Conservation (phyloP, 2,797 vertebrate species). For the Sciurus vulgaris region DNA sequence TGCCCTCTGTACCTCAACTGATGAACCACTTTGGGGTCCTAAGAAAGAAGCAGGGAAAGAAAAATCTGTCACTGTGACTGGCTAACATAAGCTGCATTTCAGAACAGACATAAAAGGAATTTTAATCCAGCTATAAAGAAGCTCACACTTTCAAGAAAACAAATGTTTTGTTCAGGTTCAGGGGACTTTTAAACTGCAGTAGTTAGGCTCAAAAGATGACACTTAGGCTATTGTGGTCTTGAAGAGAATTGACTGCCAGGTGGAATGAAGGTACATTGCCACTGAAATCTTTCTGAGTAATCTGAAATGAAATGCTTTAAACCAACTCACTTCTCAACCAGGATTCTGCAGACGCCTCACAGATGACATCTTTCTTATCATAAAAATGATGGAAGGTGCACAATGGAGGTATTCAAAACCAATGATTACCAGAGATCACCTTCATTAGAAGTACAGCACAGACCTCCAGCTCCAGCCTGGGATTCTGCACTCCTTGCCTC, state of each 20-base stretch:
- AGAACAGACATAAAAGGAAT: conserved; percentile 38
- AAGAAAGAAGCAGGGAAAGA: neutral
- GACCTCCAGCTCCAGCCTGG: neutral
- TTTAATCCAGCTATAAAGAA: conserved; percentile 5
- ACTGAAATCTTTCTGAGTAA: conserved; percentile 76
- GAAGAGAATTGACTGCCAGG: conserved; percentile 73
- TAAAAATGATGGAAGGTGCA: conserved; percentile 84
- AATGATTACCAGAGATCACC: conserved; percentile 77
- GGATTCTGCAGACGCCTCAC: conserved; percentile 71
- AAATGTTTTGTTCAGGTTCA: conserved; percentile 42
- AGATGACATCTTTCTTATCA: conserved; percentile 79
- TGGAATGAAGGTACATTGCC: conserved; percentile 73
- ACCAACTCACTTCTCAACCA: conserved; percentile 81
- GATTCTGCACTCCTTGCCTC: neutral
- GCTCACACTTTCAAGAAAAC: conserved; percentile 52
- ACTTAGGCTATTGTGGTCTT: neutral
- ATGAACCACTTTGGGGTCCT: neutral
- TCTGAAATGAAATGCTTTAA: conserved; percentile 82
- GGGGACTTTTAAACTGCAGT: neutral
- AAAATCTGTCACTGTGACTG: neutral
- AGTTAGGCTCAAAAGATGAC: conserved; percentile 69
- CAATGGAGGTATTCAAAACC: conserved; percentile 75
- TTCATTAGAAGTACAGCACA: conserved; percentile 55
- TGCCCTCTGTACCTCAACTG: neutral
- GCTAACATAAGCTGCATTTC: conserved; percentile 53